Evolutionary conservation across 2,888 invertebrate genomes (phyloP), one percentile per base, ranked within the genome.

Genomic region (Caenorhabditis sp.): DNA sequence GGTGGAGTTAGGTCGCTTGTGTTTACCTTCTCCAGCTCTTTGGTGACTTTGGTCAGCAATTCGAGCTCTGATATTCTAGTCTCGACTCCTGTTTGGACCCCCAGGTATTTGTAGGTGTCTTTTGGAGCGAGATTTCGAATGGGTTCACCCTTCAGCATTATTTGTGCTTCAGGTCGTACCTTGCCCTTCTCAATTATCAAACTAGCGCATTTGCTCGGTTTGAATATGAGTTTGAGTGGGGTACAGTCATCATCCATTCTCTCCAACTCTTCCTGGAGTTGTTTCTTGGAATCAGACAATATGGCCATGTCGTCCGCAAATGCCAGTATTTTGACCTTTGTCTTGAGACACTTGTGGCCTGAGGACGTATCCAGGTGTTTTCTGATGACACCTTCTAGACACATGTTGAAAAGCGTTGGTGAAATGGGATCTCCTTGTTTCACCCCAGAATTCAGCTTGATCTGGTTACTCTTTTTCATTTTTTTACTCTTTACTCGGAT

Each of bases 381-480:
- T 41, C 72, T n/a, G 15, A 70, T 13, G 13, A 89, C 27, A 2
- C 85, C 83, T 56, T 89, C 88, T 8, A 86, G 66, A 7, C 81
- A 78, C 5, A 90, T 63, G 68, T 89, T 88, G 73, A 90, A 89
- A 0, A 89, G 35, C 2, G 89, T 81, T 0, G 88, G 87, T 55
- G 86, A 88, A 0, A 88, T 61, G 2, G 89, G 89, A 61, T 85
- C 86, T 1, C 89, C 89, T 79, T 89, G 88, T 1, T 85, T 81
- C 1, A 90, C 88, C 2, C 89, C 81, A 46, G 84, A 76, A 0
- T 43, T 73, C 58, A 84, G 15, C 61, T 50, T 8, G 71, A 68
- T 85, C 1, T 26, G 32, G 5, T 1, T 50, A 17, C 5, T 78
- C 65, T 0, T 83, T 2, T 48, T 55, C n/a, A n/a, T n/a, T 2